Conservation (phyloP, 2,113 vertebrate genomes). For the Butorides virescens region DNA sequence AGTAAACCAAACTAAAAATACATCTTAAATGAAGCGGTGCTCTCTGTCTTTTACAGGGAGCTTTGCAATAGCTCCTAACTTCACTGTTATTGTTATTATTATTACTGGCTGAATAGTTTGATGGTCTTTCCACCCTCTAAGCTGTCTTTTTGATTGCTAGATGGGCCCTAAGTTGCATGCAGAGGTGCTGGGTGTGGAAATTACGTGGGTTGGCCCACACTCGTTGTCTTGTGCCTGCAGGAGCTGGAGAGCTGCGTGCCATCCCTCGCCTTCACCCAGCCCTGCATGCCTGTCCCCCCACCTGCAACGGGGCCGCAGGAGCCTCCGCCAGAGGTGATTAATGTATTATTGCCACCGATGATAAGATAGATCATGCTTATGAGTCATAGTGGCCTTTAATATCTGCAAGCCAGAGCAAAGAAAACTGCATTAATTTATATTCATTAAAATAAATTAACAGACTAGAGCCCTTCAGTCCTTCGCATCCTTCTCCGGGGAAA, state of each 20-base stretch:
- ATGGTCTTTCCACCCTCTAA: background rate
- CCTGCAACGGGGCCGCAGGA: background rate
- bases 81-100: background rate
- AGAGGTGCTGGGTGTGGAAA: background rate
- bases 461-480: background rate
- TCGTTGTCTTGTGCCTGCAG: background rate
- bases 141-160: background rate
- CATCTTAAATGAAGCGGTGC: background rate
- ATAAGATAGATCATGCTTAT: background rate
- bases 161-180: background rate
- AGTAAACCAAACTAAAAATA: background rate
- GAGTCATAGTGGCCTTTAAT: background rate
- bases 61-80: background rate
- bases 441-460: conserved; percentile 24
- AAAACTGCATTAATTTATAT: conserved; percentile 29
- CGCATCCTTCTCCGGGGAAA: background rate
- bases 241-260: background rate
- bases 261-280: background rate
- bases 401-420: conserved; percentile 21
- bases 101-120: background rate
- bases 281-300: background rate
- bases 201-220: background rate
- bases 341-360: background rate
- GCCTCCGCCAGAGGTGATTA: background rate
- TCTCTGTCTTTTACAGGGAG: background rate